These are phyloP conservation scores for Mercenaria mercenaria DNA, from an alignment of 1,140 invertebrate genomes.

Conservation along the genomic window DNA sequence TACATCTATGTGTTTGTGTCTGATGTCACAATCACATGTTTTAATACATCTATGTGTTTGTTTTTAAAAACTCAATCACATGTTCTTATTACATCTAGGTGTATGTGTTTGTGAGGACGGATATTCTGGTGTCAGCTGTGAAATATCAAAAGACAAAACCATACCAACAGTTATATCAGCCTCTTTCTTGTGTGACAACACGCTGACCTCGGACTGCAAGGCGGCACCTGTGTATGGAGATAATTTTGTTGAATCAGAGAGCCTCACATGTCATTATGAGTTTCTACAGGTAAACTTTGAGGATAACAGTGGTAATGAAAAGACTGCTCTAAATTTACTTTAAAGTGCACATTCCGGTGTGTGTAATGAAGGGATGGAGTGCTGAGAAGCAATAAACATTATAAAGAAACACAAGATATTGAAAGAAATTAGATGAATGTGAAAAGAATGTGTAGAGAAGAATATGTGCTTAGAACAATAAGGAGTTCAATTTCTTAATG, in stretches of 20 bases:
- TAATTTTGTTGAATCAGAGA: conserved; percentile 60
- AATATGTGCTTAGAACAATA: too few relatives aligned
- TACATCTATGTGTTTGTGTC: too few relatives aligned
- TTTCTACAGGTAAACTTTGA: conserved; percentile 40
- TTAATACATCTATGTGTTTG: too few relatives aligned
- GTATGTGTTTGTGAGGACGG: conserved; percentile 50
- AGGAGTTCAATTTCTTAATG: too few relatives aligned
- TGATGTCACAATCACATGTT: too few relatives aligned
- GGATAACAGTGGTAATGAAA: not conserved
- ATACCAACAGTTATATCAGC: conserved; percentile 10
- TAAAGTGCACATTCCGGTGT: not conserved
- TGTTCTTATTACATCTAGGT: conserved; percentile 16
- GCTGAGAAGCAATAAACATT: not conserved
- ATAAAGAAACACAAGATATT: too few relatives aligned
- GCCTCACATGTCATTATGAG: conserved; percentile 52
- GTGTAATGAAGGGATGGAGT: not conserved
- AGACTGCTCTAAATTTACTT: too few relatives aligned
- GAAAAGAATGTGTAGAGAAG: too few relatives aligned
- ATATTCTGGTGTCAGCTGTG: conserved; percentile 38
- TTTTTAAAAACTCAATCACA: too few relatives aligned
- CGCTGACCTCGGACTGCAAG: conserved; percentile 39
- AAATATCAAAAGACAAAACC: conserved; percentile 51
- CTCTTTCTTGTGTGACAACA: conserved; percentile 23
- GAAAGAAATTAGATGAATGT: too few relatives aligned
- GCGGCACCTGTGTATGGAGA: conserved; percentile 39